Base-by-base conservation (phyloP, 2,888 invertebrate genomes). In the Euphydryas editha region DNA sequence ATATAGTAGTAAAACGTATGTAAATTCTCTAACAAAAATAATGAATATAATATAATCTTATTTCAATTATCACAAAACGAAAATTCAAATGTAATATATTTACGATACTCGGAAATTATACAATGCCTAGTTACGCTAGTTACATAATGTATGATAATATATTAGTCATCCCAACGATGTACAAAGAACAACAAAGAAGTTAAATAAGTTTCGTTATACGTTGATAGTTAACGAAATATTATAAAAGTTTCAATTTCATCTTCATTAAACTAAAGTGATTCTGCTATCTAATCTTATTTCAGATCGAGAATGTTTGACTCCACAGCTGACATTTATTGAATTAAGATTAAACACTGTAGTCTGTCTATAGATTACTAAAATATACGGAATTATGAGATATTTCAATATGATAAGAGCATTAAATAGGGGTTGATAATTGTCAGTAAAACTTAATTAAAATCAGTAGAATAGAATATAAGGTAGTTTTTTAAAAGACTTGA, bases 301-400 rank as follows among this genome's bases (percentile, higher is more conserved):
- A 46, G 20, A 37, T 46, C 42, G 62, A 8, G 44, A 54, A 24
- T 18, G 49, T 37, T 17, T 6, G 15, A 47, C 21, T 49, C 10
- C 46, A n/a, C 21, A 44, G 39, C 46, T 42, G 63, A 63, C 42
- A 30, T 51, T 30, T 51, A 63, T 58, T 58, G n/a, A 58, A 39
- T 39, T 63, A 49, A 57, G 39, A 58, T 63, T 18, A 30, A 51
- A 24, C 58, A 51, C 58, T 49, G 24, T 17, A n/a, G n/a, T n/a
- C n/a, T n/a, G n/a, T n/a, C n/a, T n/a, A n/a, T n/a, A 37, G 39
- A 57, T 47, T 44, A 57, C 13, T 62, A 17, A 54, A 57, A 15
- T 62, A 1, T 47, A 17, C 21, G 47, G 30, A 36, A 47, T 21
- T 47, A 20, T 21, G 13, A 37, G 39, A 47, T 46, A 24, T 37